phyloP scores from a whole-genome alignment of 1,140 invertebrate species.

The Eumaeus atala region DNA sequence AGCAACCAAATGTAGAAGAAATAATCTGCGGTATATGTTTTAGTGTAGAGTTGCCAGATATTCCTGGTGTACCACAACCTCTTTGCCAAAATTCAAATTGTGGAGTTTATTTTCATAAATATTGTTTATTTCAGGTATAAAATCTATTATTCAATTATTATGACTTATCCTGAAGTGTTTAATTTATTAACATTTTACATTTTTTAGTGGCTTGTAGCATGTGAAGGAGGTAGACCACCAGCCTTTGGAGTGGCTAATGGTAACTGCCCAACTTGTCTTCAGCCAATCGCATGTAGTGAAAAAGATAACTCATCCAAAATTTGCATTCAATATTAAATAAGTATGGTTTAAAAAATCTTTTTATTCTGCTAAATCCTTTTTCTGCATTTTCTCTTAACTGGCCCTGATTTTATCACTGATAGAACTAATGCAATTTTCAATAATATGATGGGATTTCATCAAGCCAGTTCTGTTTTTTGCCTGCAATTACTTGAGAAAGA shows the following conservation, averaged over 20 bases:
- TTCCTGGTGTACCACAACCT: conserved; percentile 37
- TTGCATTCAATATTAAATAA: too few relatives aligned
- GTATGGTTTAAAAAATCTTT: too few relatives aligned
- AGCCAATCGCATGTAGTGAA: conserved; percentile 41
- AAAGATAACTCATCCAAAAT: conserved; percentile 14
- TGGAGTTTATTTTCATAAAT: conserved; percentile 48
- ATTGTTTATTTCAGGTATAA: conserved; percentile 37
- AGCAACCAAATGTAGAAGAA: conserved; percentile 13
- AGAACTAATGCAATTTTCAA: too few relatives aligned
- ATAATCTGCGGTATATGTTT: conserved; percentile 46
- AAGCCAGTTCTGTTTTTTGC: too few relatives aligned
- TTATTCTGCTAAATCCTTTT: too few relatives aligned
- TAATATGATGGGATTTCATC: too few relatives aligned
- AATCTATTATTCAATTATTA: neutral
- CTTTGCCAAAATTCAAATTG: conserved; percentile 44
- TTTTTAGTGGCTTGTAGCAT: conserved; percentile 54
- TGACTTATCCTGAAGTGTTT: neutral
- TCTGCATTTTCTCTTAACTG: too few relatives aligned
- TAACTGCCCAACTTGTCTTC: conserved; percentile 45
- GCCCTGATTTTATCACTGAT: too few relatives aligned
- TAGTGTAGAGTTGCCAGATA: conserved; percentile 36
- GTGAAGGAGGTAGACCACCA: conserved; percentile 36
- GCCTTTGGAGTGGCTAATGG: conserved; percentile 51
- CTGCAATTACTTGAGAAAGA: too few relatives aligned
- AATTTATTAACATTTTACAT: conserved; percentile 1